Evolutionary conservation across 2,888 invertebrate genomes (phyloP), one percentile per base, ranked within the genome.

Genomic region (Cabera pusaria): DNA sequence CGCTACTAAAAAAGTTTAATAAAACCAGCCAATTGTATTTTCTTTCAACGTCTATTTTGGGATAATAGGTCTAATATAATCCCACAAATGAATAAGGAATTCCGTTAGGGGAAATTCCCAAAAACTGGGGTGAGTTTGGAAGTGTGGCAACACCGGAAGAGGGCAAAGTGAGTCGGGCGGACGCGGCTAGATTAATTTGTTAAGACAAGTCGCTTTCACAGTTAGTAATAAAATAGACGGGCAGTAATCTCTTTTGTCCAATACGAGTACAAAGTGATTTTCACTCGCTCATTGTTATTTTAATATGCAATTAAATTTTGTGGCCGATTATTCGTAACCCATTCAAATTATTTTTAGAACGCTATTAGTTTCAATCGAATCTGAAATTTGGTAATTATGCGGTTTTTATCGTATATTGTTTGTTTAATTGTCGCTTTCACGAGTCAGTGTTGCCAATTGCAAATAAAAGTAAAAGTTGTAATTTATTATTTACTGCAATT

Each of bases 11-110:
- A 69, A 31, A 72, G 65, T 64, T 66, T 63, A 66, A 74, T 75
- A 72, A 75, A 72, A 68, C 56, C 57, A 43, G 64, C 59, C 64
- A 73, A 75, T 78, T 73, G 67, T 75, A 69, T 70, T 75, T 76
- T 78, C 73, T 74, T 72, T 68, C 65, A 69, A 72, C 72, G 70
- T 67, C 74, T 75, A 71, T 76, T 78, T 80, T 73, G 64, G 67
- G 61, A 83, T 80, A 82, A 80, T 77, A 72, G 76, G 72, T 64
- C 78, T 82, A 82, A 83, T 83, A 76, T 74, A 81, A 80, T 76
- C 66, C 82, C 80, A 64, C 79, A 81, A 81, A 83, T 78, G 82
- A 82, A 83, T 77, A 73, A 72, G 68, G 71, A 78, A 78, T 79
- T 79, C 79, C 75, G 69, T 64, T 55, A 66, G 74, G 80, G 69